These are phyloP conservation scores for Drosophila prosaltans DNA, from an alignment of 1,140 invertebrate species.

Conservation along the genomic window DNA sequence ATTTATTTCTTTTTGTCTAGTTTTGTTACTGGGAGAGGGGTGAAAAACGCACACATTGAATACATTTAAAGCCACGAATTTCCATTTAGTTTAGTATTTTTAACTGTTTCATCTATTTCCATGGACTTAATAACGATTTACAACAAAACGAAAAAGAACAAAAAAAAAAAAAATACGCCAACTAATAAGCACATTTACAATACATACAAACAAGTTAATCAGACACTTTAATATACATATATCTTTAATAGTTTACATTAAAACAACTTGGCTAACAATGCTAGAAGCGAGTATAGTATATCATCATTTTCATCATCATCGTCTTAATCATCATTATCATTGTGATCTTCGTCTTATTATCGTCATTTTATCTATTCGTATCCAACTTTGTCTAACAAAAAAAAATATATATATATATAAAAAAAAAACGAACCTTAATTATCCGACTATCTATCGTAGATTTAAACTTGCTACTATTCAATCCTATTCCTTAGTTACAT, in stretches of 20 bases:
- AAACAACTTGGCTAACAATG: slow-evolving; percentile 35
- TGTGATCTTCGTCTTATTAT: neutral
- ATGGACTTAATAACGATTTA: slow-evolving; percentile 1
- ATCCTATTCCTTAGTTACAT: slow-evolving; percentile 57
- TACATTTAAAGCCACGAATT: slow-evolving; percentile 69
- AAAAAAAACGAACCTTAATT: slow-evolving; percentile 11
- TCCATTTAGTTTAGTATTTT: slow-evolving; percentile 31
- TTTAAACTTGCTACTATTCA: slow-evolving; percentile 18
- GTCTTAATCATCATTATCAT: slow-evolving; percentile 5
- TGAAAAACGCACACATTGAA: slow-evolving; percentile 26
- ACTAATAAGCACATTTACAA: slow-evolving; percentile 18
- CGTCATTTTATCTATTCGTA: neutral
- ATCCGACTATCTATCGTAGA: slow-evolving; percentile 18
- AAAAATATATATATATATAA: neutral
- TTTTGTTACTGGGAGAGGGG: neutral
- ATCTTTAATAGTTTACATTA: slow-evolving; percentile 35
- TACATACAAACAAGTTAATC: neutral
- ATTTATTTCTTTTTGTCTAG: slow-evolving; percentile 17
- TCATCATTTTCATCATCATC: neutral
- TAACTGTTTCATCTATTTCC: neutral
- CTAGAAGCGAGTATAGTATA: slow-evolving; percentile 15
- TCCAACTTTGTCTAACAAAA: slow-evolving; percentile 12
- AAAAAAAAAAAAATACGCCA: slow-evolving; percentile 14
- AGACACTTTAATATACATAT: slow-evolving; percentile 8
- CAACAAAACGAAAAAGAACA: slow-evolving; percentile 16